A percentile compares a stretch with the other conserved stretches of the same genome.
These are phyloP conservation scores for Poecile atricapillus DNA, from an alignment of 2,113 vertebrate genomes.

Conservation along the genomic window DNA sequence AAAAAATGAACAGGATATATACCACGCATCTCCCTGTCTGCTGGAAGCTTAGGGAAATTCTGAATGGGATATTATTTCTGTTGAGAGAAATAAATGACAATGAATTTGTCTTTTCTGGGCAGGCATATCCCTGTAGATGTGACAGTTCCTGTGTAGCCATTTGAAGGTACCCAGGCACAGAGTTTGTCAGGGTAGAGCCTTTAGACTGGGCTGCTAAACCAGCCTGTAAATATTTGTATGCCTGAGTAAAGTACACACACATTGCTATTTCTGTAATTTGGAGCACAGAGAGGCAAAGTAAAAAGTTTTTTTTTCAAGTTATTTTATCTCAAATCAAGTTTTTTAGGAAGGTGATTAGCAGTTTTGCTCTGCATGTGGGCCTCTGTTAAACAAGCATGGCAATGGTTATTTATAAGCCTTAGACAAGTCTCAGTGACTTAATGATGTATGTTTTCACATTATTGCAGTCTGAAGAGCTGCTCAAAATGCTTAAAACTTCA, in stretches of 20 bases:
- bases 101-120: not conserved
- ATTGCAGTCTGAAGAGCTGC: not conserved
- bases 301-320: not conserved
- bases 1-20: not conserved
- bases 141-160: not conserved
- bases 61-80: not conserved
- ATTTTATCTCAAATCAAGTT: not conserved
- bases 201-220: not conserved
- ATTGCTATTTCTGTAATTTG: not conserved
- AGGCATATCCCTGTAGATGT: not conserved
- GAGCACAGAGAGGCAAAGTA: not conserved
- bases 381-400: not conserved
- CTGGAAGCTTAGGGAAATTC: not conserved
- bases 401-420: not conserved
- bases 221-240: not conserved
- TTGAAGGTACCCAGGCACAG: not conserved
- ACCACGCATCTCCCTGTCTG: not conserved
- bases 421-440: not conserved
- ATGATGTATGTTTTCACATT: not conserved
- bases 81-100: not conserved
- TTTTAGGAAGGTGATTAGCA: not conserved
- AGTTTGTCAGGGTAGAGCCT: not conserved
- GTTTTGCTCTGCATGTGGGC: not conserved
- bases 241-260: not conserved
- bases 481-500: not conserved